phyloP scores from a whole-genome alignment of 2,888 invertebrate genomes.

The Acrobasis suavella region DNA sequence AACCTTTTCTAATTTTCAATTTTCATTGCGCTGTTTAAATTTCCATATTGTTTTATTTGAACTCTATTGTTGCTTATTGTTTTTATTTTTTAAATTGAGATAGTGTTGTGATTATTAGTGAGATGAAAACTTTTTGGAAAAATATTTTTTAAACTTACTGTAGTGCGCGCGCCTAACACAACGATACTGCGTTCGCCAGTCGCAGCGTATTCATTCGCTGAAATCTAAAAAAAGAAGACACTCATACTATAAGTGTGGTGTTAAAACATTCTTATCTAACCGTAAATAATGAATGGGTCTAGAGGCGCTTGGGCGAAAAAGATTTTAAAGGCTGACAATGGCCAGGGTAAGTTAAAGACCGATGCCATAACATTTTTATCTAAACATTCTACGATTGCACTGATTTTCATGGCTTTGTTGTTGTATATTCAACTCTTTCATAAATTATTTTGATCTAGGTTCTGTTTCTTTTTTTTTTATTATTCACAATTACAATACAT shows the following conservation, averaged over 20 bases:
- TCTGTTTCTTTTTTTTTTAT: too few species aligned
- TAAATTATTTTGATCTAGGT: too few species aligned
- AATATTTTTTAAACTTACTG: constrained; percentile 63
- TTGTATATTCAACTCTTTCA: too few species aligned
- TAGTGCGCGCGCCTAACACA: constrained; percentile 74
- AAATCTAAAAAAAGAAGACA: constrained; percentile 77
- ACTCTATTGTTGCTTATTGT: neutral
- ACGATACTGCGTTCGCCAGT: constrained; percentile 63
- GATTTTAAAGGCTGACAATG: neutral
- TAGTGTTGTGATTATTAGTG: constrained; percentile 11
- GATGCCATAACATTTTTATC: neutral
- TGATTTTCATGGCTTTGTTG: too few species aligned
- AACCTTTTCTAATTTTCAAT: neutral
- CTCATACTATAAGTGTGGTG: constrained; percentile 58
- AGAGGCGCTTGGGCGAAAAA: neutral
- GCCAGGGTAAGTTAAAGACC: neutral
- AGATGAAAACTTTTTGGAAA: constrained; percentile 23
- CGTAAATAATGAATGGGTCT: constrained; percentile 19
- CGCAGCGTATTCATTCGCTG: constrained; percentile 63
- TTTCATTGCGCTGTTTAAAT: neutral
- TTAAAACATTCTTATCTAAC: constrained; percentile 45
- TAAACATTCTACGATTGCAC: neutral
- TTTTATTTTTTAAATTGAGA: neutral
- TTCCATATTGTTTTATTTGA: neutral
- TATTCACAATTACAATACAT: too few species aligned